Conservation (phyloP, 2,113 vertebrate species). For the Amphiprion percula region DNA sequence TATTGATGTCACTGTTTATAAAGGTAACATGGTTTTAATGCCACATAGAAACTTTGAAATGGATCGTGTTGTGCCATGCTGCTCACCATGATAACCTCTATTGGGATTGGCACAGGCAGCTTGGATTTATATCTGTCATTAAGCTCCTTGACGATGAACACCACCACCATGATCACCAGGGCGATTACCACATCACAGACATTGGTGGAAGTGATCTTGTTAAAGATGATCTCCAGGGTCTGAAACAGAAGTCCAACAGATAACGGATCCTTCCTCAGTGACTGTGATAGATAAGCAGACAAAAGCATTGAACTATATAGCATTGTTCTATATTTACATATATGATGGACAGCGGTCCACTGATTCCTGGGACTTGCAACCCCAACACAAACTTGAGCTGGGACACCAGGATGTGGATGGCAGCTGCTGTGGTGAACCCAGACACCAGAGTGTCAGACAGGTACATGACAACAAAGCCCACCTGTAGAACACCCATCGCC, state of each 20-base stretch:
- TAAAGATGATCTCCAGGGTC: slow-evolving; percentile 89
- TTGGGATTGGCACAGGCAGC: slow-evolving; percentile 93
- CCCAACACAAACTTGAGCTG: slow-evolving; percentile 97
- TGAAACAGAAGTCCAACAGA: slow-evolving; percentile 58
- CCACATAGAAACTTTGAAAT: not conserved
- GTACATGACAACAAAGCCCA: slow-evolving; percentile 95
- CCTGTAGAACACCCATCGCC: slow-evolving; percentile 87
- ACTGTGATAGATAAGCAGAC: not conserved
- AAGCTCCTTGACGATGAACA: slow-evolving; percentile 92
- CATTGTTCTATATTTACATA: slow-evolving; percentile 86
- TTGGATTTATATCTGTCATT: slow-evolving; percentile 93
- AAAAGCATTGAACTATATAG: not conserved
- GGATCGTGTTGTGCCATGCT: not conserved
- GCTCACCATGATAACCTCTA: slow-evolving; percentile 95
- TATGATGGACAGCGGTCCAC: slow-evolving; percentile 87
- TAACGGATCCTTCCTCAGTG: accelerated
- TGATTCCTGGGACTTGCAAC: slow-evolving; percentile 84
- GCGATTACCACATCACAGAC: slow-evolving; percentile 92
- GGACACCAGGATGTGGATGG: slow-evolving; percentile 94
- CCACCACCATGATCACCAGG: slow-evolving; percentile 87
- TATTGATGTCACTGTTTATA: slow-evolving; percentile 12
- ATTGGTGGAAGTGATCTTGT: slow-evolving; percentile 89
- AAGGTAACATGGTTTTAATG: not conserved
- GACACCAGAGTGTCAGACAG: slow-evolving; percentile 95
- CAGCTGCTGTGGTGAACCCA: slow-evolving; percentile 95